phyloP scores from a whole-genome alignment of 2,888 invertebrate species.

The Hoplodrina ambigua region DNA sequence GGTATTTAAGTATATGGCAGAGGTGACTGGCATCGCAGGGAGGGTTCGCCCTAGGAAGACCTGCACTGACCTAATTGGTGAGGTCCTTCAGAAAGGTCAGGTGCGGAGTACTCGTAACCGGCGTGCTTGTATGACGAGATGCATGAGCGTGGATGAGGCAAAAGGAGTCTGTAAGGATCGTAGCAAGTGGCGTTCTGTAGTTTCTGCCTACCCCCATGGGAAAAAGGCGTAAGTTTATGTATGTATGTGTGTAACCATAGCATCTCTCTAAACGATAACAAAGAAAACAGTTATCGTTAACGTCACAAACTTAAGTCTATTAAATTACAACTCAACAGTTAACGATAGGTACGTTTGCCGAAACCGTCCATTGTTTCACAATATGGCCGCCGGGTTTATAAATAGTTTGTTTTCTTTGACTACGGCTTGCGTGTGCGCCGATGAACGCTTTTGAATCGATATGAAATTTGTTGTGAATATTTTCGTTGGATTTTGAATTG shows the following conservation, averaged over 20 bases:
- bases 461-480: constrained; percentile 13
- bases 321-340: constrained; percentile 29
- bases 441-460: constrained; percentile 20
- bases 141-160: no score
- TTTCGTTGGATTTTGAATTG: constrained; percentile 6
- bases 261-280: background rate
- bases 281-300: constrained; percentile 4
- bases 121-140: no score
- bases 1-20: no score
- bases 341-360: constrained; percentile 20
- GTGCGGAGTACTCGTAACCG: no score
- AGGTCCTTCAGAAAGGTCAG: no score
- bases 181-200: no score
- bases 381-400: constrained; percentile 40
- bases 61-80: no score
- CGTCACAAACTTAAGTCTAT: constrained; percentile 31
- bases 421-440: constrained; percentile 23
- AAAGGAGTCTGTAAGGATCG: no score
- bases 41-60: no score
- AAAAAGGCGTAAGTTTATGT: no score
- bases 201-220: no score
- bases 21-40: no score
- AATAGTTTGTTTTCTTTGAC: constrained; percentile 44
- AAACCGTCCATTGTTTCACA: constrained; percentile 45
- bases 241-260: background rate